Conservation (phyloP, 2,888 invertebrate species). For the Aethes cnicana region DNA sequence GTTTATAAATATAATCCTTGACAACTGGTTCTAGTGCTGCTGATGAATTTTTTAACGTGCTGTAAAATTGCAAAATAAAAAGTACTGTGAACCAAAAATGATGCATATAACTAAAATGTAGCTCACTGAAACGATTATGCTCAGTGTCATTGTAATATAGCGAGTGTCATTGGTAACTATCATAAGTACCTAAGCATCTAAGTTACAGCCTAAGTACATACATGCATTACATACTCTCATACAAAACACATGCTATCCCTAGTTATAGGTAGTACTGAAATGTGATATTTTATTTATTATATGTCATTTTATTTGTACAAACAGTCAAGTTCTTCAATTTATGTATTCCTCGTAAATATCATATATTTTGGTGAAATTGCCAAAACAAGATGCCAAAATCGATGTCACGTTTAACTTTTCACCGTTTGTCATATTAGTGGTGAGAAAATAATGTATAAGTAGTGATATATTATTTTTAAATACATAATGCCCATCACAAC, state of each 20-base stretch:
- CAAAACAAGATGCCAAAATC: slow-evolving; percentile 77
- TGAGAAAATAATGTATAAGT: not conserved
- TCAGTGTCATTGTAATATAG: slow-evolving; percentile 19
- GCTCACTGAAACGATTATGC: slow-evolving; percentile 2
- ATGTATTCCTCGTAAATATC: slow-evolving; percentile 33
- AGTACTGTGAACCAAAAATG: not conserved
- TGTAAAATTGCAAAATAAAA: too few relatives aligned
- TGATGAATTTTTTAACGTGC: too few relatives aligned
- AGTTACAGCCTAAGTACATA: slow-evolving; percentile 33
- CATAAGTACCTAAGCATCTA: slow-evolving; percentile 5
- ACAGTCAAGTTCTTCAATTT: slow-evolving; percentile 26
- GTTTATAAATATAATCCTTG: too few relatives aligned
- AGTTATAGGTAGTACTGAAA: slow-evolving; percentile 61
- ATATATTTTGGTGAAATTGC: slow-evolving; percentile 69
- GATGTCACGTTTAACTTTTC: slow-evolving; percentile 52
- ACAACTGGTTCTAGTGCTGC: too few relatives aligned
- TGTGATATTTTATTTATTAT: slow-evolving; percentile 63
- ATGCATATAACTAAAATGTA: not conserved
- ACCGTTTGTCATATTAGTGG: slow-evolving; percentile 41
- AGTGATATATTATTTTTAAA: slow-evolving; percentile 37
- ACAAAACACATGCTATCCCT: slow-evolving; percentile 36
- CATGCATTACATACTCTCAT: slow-evolving; percentile 46
- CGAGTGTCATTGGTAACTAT: slow-evolving; percentile 4
- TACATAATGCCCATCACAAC: too few relatives aligned
- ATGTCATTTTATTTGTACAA: slow-evolving; percentile 29